These are phyloP conservation scores for Nymphicus hollandicus DNA, from an alignment of 2,113 vertebrate genomes.

Conservation along the genomic window DNA sequence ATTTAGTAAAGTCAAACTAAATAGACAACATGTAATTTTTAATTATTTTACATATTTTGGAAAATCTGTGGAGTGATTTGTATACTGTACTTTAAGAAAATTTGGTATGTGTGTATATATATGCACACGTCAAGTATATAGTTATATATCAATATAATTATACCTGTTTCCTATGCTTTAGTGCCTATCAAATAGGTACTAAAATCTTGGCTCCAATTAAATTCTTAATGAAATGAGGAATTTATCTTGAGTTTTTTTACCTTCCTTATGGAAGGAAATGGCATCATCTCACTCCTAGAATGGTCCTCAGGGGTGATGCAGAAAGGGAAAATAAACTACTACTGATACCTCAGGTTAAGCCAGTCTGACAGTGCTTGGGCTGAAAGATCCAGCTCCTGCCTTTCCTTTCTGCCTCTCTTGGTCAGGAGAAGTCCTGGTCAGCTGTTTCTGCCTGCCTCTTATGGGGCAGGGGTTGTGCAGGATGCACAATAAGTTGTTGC, in stretches of 20 bases:
- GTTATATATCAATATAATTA: not conserved
- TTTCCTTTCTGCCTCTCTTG: not conserved
- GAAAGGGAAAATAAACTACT: not conserved
- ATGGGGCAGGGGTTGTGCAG: too few species aligned
- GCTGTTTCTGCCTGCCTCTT: not conserved
- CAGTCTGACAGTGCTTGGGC: not conserved
- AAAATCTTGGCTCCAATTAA: not conserved
- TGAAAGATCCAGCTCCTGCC: not conserved
- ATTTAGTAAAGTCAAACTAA: not conserved
- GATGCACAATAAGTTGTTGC: too few species aligned
- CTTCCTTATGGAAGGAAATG: not conserved
- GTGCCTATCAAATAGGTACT: not conserved
- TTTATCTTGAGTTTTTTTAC: not conserved
- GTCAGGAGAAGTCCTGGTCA: not conserved
- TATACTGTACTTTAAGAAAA: not conserved
- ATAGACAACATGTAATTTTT: not conserved
- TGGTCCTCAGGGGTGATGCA: too few species aligned
- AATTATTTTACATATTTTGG: not conserved
- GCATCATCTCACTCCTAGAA: rapidly evolving
- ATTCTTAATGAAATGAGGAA: not conserved
- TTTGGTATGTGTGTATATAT: too few species aligned
- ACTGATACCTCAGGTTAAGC: not conserved
- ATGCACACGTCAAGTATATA: rapidly evolving
- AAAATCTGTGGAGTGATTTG: not conserved
- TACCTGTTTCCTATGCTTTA: not conserved